Evolutionary conservation across 2,113 vertebrate genomes (phyloP).

Genomic region (Ciconia maguari): DNA sequence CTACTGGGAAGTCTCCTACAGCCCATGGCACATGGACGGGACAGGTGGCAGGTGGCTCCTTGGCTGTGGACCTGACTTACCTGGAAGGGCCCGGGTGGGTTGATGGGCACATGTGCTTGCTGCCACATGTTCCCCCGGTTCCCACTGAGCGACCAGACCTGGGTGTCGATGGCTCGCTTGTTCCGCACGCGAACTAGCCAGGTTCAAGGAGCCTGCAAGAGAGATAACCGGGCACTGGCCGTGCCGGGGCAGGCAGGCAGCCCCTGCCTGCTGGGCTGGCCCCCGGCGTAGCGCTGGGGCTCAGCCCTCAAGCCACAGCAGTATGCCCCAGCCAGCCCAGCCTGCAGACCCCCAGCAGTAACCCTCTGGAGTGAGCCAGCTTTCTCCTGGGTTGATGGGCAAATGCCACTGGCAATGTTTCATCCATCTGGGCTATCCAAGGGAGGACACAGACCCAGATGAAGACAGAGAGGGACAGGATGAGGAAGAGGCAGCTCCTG

Average conservation of each 20-base stretch:
- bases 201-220: conserved; percentile 88
- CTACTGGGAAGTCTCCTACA: neutral
- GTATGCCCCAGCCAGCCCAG: neutral
- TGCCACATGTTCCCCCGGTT: conserved; percentile 89
- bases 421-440: neutral
- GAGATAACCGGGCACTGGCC: neutral
- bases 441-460: neutral
- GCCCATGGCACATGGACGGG: no score
- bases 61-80: conserved; percentile 66
- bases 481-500: neutral
- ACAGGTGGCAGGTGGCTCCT: neutral
- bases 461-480: neutral
- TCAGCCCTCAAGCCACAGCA: rapidly evolving
- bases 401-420: neutral
- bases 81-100: conserved; percentile 92
- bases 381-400: neutral
- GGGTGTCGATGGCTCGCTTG: conserved; percentile 83
- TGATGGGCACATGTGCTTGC: conserved; percentile 88
- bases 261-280: neutral
- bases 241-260: neutral
- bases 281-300: neutral
- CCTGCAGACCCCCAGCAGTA: neutral
- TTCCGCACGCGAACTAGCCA: conserved; percentile 85
- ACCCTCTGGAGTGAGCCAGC: neutral
- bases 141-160: conserved; percentile 87